Base-by-base conservation (phyloP, 1,140 invertebrate species). In the Drosophila kikkawai region DNA sequence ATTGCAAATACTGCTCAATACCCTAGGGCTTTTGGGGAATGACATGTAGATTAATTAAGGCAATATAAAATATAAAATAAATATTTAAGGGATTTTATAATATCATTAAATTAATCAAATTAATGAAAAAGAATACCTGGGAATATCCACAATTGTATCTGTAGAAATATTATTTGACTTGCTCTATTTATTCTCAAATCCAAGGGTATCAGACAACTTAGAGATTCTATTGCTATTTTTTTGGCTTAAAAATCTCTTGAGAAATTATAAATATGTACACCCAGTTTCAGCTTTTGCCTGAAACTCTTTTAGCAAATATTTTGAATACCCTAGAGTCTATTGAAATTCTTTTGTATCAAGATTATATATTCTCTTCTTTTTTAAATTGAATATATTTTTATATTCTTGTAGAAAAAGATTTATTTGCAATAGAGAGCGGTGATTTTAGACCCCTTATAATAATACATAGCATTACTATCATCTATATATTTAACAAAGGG, bases 1-100 rank as follows among this genome's bases (percentile, higher is more conserved):
- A 91, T 91, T 91, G 87, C 88, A 91, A 91, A 91, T 65, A 82
- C 81, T 80, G 80, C 74, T 78, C 44, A 63, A 82, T 76, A 74
- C 78, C 64, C 69, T 66, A 60, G 64, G 42, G 7, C 42, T 32
- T n/a, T 17, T 26, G 11, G 42, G 57, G 59, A 12, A 56, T 64
- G 12, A n/a, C n/a, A 17, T 6, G 7, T 44, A 9, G 26, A 22
- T 3, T 7, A 4, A 39, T 26, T 22, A 39, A 55, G 0, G 11
- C 19, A 34, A 19, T 12, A 6, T 7, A 7, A 4, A 12, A 11
- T 2, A 12, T 12, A 11, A 42, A 4, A 17, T 7, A 7, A 13
- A 7, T 26, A 61, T 13, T 26, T 26, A 26, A 26, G 26, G 3
- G 5, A 6, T 29, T 29, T 29, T 29, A 29, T 29, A 29, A 6